Conservation (phyloP, 2,888 invertebrate species). For the Melinopterus prodromus region DNA sequence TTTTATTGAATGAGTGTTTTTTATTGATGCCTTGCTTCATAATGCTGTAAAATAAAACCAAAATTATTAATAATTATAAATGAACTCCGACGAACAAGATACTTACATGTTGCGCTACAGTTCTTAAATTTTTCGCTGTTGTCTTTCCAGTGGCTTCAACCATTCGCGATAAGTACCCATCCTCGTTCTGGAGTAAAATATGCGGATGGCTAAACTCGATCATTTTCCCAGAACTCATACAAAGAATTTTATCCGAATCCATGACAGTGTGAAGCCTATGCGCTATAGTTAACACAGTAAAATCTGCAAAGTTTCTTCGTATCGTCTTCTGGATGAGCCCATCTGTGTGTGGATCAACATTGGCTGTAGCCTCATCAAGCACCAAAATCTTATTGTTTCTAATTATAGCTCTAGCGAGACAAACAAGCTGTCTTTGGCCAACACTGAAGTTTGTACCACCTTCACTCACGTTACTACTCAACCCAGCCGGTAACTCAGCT, state of each 20-base stretch:
- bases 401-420: conserved; percentile 64
- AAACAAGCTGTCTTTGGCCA: conserved; percentile 65
- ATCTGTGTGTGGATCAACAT: conserved; percentile 63
- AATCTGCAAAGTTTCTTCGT: conserved; percentile 72
- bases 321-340: conserved; percentile 68
- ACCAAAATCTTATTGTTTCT: conserved; percentile 61
- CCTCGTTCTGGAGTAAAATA: conserved; percentile 63
- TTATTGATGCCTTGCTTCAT: conserved; percentile 32
- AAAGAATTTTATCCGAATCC: conserved; percentile 81
- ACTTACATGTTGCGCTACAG: conserved; percentile 35
- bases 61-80: background rate
- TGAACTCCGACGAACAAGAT: background rate
- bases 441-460: conserved; percentile 62
- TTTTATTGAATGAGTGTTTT: background rate
- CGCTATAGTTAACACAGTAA: conserved; percentile 83
- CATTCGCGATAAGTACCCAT: conserved; percentile 36
- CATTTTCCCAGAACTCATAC: conserved; percentile 77
- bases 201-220: conserved; percentile 80
- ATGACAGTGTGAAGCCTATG: conserved; percentile 84
- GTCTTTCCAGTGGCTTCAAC: conserved; percentile 36
- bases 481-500: conserved; percentile 35
- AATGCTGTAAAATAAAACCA: conserved; percentile 30
- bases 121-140: conserved; percentile 37
- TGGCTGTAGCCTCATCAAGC: conserved; percentile 65
- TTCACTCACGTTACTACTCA: conserved; percentile 50